Evolutionary conservation across 2,113 vertebrate species (phyloP), one percentile per base, ranked within the genome.

Genomic region (Neopipo cinnamomea): DNA sequence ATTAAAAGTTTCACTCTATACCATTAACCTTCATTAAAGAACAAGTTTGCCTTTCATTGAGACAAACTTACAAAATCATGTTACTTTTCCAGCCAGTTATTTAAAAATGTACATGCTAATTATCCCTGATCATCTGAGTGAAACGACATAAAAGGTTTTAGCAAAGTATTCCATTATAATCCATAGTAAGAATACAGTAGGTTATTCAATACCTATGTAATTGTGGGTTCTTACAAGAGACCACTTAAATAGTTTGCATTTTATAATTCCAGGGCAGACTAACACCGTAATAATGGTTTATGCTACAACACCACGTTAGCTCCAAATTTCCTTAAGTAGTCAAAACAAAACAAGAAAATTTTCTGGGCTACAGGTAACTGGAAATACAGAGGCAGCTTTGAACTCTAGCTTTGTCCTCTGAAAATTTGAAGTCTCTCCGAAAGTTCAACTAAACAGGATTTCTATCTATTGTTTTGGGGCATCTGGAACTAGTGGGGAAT

Each of bases 401-500:
- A 90, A 27, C 49, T 91, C 15, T 50, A 92, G 30, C 25, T 85
- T 66, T 85, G 49, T 66, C 74, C 75, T 73, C 83, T 89, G 50
- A 91, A 92, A 92, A 71, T 23, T 17, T 25, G 58, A 93, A 91
- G 42, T 87, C 65, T 85, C 68, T 76, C 70, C 83, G 52, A 88
- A 94, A 96, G 75, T 76, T 85, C 61, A 95, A 0, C 77, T 53
- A 86, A 85, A 86, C 31, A 89, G 42, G 46, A 94, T 92, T 96
- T 95, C 85, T 91, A 66, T 82, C 94, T 86, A 96, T 94, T 93
- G 95, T 93, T 95, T 95, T 92, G 91, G 82, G 94, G 92, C 92
- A 96, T 93, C 92, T 95, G 92, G 96, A 96, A 96, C 88, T 94
- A 84, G 59, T 97, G 93, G 94, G 79, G 58, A 95, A 95, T 76